Base-by-base conservation (phyloP, 1,140 invertebrate species). In the Pectinophora gossypiella region DNA sequence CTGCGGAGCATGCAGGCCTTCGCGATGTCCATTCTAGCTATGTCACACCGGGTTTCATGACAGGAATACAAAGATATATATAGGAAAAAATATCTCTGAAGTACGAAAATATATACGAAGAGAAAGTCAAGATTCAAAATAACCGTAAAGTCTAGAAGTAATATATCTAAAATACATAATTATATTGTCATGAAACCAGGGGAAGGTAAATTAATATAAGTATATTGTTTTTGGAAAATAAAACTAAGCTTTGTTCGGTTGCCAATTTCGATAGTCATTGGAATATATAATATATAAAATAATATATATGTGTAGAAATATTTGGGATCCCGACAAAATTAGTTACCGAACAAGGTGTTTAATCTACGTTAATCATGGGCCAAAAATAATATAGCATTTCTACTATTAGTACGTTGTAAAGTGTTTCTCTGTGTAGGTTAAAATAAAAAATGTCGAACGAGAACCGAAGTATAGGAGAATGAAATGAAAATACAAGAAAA, bases 351-450 rank as follows among this genome's bases (percentile, higher is more conserved):
- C 77, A 74, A 68, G 15, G 19, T 54, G 48, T 65, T 61, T 61
- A 62, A 49, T 60, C 81, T 87, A 85, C 74, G 73, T 78, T 84
- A 78, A 76, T 68, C 45, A 78, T 43, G 82, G 80, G 76, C 80
- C 78, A 83, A 87, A 61, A 83, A 76, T 69, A 79, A 81, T 72
- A 73, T 81, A 85, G 82, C 81, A 60, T 72, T 56, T 69, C 75
- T 79, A 79, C 77, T 64, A 57, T 64, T 52, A 76, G 76, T 77
- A 76, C 61, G 79, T 52, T 87, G 82, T 85, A 71, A 76, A 85
- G 84, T 87, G 84, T 87, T 85, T 84, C 84, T 87, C 84, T 87
- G 84, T 86, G 79, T 84, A 79, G 82, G 80, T 81, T 64, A 72
- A 67, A 76, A 85, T 35, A 78, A 78, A 73, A 72, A 69, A 65